Conservation (phyloP, 2,888 invertebrate species). For the Ochropacha duplaris region DNA sequence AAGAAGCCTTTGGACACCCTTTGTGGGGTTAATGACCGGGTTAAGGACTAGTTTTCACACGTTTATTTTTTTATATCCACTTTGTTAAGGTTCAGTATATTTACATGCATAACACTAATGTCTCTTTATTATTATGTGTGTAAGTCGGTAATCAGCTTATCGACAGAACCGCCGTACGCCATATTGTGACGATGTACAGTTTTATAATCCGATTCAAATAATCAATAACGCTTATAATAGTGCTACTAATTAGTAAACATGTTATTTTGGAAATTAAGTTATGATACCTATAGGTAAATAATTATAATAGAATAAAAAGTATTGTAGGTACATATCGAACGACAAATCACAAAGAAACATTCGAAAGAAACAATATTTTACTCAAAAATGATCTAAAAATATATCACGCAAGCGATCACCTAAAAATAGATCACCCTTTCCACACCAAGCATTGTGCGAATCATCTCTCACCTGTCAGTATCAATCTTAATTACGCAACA, state of each 20-base stretch:
- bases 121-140: not conserved
- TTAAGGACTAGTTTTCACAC: not conserved
- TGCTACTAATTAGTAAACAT: no score
- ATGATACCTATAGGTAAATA: no score
- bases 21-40: not conserved
- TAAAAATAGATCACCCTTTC: conserved; percentile 20
- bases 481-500: conserved; percentile 45
- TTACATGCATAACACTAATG: not conserved
- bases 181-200: not conserved
- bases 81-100: not conserved
- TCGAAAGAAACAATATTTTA: no score
- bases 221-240: not conserved
- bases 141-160: not conserved
- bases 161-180: not conserved
- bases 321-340: no score
- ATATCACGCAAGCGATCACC: not conserved
- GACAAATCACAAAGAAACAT: no score
- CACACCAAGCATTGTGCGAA: conserved; percentile 30
- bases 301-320: no score
- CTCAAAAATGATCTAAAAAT: not conserved
- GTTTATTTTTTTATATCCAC: not conserved
- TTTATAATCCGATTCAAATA: not conserved
- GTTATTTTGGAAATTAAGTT: no score
- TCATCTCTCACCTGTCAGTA: conserved; percentile 38
- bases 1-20: not conserved